phyloP scores from a whole-genome alignment of 2,113 vertebrate genomes.

The Pitta sordida region DNA sequence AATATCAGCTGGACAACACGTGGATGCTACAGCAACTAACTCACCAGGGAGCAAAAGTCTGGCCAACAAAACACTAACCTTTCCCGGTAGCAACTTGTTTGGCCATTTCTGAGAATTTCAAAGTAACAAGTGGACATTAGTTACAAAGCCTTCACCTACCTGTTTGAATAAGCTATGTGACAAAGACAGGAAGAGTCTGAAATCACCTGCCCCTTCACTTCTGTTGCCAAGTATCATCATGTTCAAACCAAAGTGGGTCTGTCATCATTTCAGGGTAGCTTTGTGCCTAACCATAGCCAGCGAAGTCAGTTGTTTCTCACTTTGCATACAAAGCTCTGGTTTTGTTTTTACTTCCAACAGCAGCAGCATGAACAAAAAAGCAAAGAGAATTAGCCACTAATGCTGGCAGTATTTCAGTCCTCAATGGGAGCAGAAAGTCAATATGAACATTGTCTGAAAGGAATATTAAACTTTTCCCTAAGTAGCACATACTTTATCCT shows the following conservation, averaged over 20 bases:
- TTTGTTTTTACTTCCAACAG: neutral
- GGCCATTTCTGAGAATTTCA: neutral
- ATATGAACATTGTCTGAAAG: neutral
- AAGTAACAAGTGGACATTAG: neutral
- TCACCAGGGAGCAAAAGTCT: conserved; percentile 28
- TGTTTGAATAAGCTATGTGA: neutral
- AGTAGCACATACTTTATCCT: neutral
- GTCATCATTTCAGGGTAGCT: neutral
- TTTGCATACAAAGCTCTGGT: neutral
- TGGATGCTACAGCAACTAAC: conserved; percentile 10
- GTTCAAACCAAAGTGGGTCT: neutral
- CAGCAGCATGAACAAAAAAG: neutral
- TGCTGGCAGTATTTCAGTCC: neutral
- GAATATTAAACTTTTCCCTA: neutral
- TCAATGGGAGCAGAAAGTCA: neutral
- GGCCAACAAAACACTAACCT: conserved; percentile 25
- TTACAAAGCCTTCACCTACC: neutral
- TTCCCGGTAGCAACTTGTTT: neutral
- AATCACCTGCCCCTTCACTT: neutral
- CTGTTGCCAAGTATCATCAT: neutral
- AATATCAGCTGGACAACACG: accelerated
- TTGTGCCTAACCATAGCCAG: neutral
- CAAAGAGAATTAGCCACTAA: neutral
- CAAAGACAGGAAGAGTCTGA: neutral
- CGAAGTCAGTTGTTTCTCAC: neutral